Evolutionary conservation across 2,113 vertebrate genomes (phyloP), one percentile per base, ranked within the genome.

Genomic region (Ageneiosus marmoratus): DNA sequence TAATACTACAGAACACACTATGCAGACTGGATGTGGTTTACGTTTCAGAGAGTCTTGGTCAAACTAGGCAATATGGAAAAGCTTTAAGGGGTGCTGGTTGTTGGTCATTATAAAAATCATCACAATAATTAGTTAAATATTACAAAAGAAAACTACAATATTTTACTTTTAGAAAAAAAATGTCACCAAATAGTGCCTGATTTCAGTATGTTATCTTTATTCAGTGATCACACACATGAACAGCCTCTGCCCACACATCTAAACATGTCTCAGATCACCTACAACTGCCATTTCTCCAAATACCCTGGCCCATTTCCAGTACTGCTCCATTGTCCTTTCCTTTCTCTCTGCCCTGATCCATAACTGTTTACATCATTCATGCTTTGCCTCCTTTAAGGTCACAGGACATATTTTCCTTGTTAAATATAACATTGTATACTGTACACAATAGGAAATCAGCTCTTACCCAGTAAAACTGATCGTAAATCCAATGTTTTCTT

Each of bases 391-490:
- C 27, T 60, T 27, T 60, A 44, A 78, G 12, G 22, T n/a, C 37
- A 16, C 29, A 67, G 20, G 53, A 34, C 32, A n/a, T 9, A 20
- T 20, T 8, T 29, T 50, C 13, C 27, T 34, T 34, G 50, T 34
- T 5, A 24, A 77, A 46, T 29, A 80, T 5, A 22, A 53, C 48
- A 69, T 32, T 48, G 12, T 37, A 46, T n/a, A 22, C 48, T 32
- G 51, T 44, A 77, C 1, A n/a, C n/a, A 29, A 48, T 32, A 29
- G 48, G 4, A 62, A 62, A 46, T 55, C 46, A 67, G 0, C 2
- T 53, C 73, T 77, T 77, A 77, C 79, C 79, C 9, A 72, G 34
- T 18, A 56, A 46, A 51, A n/a, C 24, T 11, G 65, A 56, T 44
- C 34, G 50, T 12, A 56, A 3, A n/a, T 41, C 67, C 50, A 70